These are phyloP conservation scores for Exocentrus adspersus DNA, from an alignment of 2,888 invertebrate species.

Conservation along the genomic window DNA sequence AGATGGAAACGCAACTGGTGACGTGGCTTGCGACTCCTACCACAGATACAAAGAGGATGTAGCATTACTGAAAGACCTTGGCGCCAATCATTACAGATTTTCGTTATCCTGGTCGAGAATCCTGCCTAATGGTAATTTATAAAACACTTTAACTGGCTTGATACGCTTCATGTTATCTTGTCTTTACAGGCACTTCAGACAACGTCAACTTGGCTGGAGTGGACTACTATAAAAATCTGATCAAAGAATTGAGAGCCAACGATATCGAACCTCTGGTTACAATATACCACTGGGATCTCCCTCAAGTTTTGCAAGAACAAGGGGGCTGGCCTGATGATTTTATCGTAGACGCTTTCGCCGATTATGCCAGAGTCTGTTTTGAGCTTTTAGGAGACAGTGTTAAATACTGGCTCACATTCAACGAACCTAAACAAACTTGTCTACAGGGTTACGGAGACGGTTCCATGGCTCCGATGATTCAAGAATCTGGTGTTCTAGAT, in stretches of 20 bases:
- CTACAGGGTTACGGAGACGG: constrained; percentile 43
- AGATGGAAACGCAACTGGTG: constrained; percentile 68
- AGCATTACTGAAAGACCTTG: constrained; percentile 66
- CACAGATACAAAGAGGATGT: constrained; percentile 73
- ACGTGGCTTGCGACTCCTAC: constrained; percentile 75
- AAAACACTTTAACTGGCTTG: too few relatives aligned
- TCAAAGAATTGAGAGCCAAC: constrained; percentile 62
- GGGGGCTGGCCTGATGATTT: constrained; percentile 74
- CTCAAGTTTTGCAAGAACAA: constrained; percentile 66
- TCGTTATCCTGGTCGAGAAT: constrained; percentile 52
- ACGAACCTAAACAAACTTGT: constrained; percentile 62
- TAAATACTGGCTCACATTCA: constrained; percentile 66
- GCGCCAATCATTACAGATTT: constrained; percentile 67
- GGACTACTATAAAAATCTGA: constrained; percentile 54
- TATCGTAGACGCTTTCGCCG: constrained; percentile 68
- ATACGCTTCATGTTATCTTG: too few relatives aligned
- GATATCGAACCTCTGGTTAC: constrained; percentile 68
- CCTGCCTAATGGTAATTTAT: constrained; percentile 71
- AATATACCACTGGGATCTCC: constrained; percentile 68
- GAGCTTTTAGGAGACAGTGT: constrained; percentile 52
- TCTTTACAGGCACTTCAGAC: constrained; percentile 64
- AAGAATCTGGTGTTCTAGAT: constrained; percentile 64
- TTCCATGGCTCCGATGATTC: constrained; percentile 56
- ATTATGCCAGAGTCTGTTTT: constrained; percentile 66
- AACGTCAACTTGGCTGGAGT: constrained; percentile 76